Evolutionary conservation across 2,888 invertebrate species (phyloP).

Genomic region (Drymonia ruficornis): DNA sequence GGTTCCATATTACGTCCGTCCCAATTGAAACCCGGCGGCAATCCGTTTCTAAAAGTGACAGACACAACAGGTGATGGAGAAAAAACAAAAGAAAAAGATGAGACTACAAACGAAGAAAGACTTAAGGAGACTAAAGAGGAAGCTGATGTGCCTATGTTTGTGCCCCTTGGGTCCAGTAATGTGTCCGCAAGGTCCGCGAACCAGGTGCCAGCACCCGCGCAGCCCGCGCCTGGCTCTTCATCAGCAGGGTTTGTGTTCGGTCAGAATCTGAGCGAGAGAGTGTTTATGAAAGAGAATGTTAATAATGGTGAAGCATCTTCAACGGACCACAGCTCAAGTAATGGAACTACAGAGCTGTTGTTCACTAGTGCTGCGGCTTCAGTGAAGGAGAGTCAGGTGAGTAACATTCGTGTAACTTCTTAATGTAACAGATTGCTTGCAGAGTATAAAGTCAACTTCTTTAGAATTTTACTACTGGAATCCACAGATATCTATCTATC

Average conservation of each 20-base stretch:
- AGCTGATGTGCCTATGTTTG: conserved; percentile 73
- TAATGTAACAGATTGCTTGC: no score
- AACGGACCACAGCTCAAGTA: conserved; percentile 72
- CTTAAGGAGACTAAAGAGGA: conserved; percentile 60
- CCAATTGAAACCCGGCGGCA: conserved; percentile 68
- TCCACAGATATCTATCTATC: no score
- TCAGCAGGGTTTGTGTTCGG: conserved; percentile 93
- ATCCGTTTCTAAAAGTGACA: conserved; percentile 69
- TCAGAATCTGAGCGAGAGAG: conserved; percentile 94
- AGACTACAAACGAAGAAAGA: conserved; percentile 52
- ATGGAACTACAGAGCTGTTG: conserved; percentile 88
- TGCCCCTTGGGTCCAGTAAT: conserved; percentile 71
- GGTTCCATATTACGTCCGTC: conserved; percentile 76
- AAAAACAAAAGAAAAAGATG: conserved; percentile 47
- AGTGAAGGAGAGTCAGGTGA: conserved; percentile 77
- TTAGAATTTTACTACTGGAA: no score
- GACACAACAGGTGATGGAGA: conserved; percentile 44
- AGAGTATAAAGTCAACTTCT: no score
- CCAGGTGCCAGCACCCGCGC: conserved; percentile 77
- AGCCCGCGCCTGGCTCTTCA: conserved; percentile 68
- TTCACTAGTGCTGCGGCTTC: conserved; percentile 89
- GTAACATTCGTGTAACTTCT: conserved; percentile 13
- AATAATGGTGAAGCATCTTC: conserved; percentile 75
- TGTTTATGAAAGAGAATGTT: conserved; percentile 86
- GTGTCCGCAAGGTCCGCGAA: conserved; percentile 67